Conservation (phyloP, 2,888 invertebrate genomes). For the Argyresthia albistria region DNA sequence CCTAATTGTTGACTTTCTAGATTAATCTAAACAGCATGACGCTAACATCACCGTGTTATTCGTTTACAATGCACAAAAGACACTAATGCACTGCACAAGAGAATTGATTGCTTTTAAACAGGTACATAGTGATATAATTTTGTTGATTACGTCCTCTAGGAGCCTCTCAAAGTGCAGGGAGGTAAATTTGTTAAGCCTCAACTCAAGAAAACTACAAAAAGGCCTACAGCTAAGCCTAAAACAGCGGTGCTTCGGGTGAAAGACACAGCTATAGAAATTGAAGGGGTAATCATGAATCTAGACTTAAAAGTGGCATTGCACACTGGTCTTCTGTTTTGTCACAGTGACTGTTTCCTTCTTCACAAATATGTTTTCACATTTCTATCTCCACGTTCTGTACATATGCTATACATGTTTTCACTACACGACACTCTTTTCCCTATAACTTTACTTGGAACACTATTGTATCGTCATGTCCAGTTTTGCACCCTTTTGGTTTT, state of each 20-base stretch:
- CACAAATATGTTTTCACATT: not conserved
- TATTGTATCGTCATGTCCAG: too few relatives aligned
- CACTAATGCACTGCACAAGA: constrained; percentile 25
- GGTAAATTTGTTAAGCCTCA: constrained; percentile 64
- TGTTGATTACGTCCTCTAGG: constrained; percentile 50
- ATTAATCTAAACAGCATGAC: not conserved
- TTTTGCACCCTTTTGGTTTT: too few relatives aligned
- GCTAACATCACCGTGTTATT: constrained; percentile 19
- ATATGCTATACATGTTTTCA: too few relatives aligned
- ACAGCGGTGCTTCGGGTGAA: constrained; percentile 32
- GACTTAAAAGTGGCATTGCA: too few relatives aligned
- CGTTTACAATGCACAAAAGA: constrained; percentile 26
- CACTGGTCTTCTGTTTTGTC: too few relatives aligned
- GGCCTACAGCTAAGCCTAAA: constrained; percentile 47
- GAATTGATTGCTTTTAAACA: not conserved
- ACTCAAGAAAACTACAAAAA: constrained; percentile 61
- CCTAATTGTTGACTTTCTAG: constrained; percentile 12
- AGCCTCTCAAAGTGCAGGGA: constrained; percentile 53
- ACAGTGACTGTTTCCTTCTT: not conserved
- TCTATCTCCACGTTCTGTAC: too few relatives aligned
- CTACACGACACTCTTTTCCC: too few relatives aligned
- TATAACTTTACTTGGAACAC: too few relatives aligned
- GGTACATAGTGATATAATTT: constrained; percentile 16
- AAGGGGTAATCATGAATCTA: constrained; percentile 38
- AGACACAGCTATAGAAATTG: constrained; percentile 20